Evolutionary conservation across 2,113 vertebrate species (phyloP), one percentile per base, ranked within the genome.

Genomic region (Pampusana beccarii): DNA sequence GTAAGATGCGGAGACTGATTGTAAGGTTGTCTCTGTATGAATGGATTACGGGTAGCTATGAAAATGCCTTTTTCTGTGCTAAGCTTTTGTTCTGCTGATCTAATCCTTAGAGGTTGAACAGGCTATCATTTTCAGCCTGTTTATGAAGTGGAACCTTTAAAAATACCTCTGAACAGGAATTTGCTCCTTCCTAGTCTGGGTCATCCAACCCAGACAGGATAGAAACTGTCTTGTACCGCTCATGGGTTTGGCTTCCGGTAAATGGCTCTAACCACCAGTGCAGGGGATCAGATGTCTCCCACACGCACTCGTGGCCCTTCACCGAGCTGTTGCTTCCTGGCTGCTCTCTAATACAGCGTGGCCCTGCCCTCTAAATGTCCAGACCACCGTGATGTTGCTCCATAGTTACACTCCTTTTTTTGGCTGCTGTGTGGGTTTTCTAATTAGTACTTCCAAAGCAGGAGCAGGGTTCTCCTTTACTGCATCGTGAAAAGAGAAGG

Each of bases 101-200:
- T 91, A 84, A 96, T 92, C 78, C 65, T 93, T 85, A 78, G 88
- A 90, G 83, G 86, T 79, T 84, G 61, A 64, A 34, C 53, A 89
- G 54, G 44, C 72, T 89, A 11, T 95, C 0, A 91, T 95, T 96
- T 93, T 93, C 80, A 87, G 65, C 62, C 83, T 93, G 72, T 92
- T 96, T 92, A 81, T 94, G 48, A 79, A 81, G n/a, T 65, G 9
- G 40, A 91, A 79, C 56, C 31, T 96, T 96, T 82, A 95, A 97
- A 96, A 97, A 96, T 97, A 97, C 86, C 70, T 95, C 93, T 50
- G 44, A 88, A 79, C 38, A 90, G 86, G 92, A 93, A 81, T 86
- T 78, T 88, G 65, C 12, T 61, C 17, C 77, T 96, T 95, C 77
- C 34, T 87, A 51, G 53, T 57, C 85, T 74, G 81, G 81, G 66